phyloP scores from a whole-genome alignment of 2,888 invertebrate genomes.

The Diarsia brunnea region DNA sequence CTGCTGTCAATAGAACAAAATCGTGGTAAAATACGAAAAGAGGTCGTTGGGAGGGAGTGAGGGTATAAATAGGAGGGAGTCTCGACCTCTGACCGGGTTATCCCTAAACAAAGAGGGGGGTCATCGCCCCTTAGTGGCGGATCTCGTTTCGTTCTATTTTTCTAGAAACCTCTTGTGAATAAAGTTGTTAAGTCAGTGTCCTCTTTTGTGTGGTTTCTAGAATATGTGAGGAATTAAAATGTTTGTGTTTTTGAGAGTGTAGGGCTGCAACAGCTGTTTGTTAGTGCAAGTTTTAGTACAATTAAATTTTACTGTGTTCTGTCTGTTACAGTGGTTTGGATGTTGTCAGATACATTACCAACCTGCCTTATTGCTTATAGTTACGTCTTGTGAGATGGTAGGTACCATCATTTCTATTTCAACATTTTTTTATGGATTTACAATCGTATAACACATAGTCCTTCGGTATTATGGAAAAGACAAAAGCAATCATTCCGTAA shows the following conservation, averaged over 20 bases:
- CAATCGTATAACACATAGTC: background rate
- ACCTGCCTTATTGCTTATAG: too few species aligned
- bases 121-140: conserved; percentile 59
- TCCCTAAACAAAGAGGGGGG: conserved; percentile 67
- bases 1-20: conserved; percentile 52
- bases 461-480: background rate
- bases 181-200: conserved; percentile 48
- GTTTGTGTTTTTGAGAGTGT: background rate
- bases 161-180: conserved; percentile 50
- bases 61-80: conserved; percentile 63
- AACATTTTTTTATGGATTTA: background rate
- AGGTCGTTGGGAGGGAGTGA: conserved; percentile 56
- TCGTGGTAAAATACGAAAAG: conserved; percentile 51
- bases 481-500: background rate
- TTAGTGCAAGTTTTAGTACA: too few species aligned
- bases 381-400: background rate
- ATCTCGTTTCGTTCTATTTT: conserved; percentile 61
- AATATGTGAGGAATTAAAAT: conserved; percentile 22
- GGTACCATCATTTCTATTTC: too few species aligned
- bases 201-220: conserved; percentile 18
- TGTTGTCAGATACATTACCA: background rate
- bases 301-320: background rate
- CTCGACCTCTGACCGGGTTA: conserved; percentile 74
- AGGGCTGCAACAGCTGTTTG: background rate
- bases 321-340: background rate